Conservation (phyloP, 92 coral and sea anemone species). For the Nematostella vectensis region DNA sequence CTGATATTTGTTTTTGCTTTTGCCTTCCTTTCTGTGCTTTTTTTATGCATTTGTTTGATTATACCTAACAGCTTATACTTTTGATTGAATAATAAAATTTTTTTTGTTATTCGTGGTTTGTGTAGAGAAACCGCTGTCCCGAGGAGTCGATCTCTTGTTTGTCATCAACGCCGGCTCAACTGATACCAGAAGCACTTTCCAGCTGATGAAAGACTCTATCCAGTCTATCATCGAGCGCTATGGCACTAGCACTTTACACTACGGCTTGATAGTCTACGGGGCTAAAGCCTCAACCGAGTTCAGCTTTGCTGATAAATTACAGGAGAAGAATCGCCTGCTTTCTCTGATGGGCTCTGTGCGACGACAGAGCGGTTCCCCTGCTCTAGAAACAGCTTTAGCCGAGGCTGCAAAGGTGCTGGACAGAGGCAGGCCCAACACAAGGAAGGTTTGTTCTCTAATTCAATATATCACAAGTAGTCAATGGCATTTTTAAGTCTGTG, state of each 20-base stretch:
- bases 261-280: constrained; percentile 60
- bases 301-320: constrained; percentile 17
- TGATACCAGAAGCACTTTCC: constrained; percentile 37
- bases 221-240: constrained; percentile 56
- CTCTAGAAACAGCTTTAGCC: constrained; percentile 42
- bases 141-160: constrained; percentile 53
- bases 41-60: too few species aligned
- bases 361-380: constrained; percentile 33
- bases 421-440: constrained; percentile 31
- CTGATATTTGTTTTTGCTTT: too few species aligned
- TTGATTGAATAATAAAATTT: too few species aligned
- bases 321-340: constrained; percentile 10
- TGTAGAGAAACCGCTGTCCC: constrained; percentile 13
- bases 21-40: too few species aligned
- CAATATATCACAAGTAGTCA: too few species aligned
- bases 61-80: too few species aligned
- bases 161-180: constrained; percentile 56
- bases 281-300: constrained; percentile 14
- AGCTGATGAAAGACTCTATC: constrained; percentile 61
- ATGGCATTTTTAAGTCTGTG: too few species aligned
- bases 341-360: constrained; percentile 10
- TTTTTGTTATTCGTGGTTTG: too few species aligned
- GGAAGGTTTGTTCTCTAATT: constrained; percentile 32
- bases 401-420: constrained; percentile 51
- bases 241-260: constrained; percentile 42